Conservation (phyloP, 2,888 invertebrate genomes). For the Acronicta alni region DNA sequence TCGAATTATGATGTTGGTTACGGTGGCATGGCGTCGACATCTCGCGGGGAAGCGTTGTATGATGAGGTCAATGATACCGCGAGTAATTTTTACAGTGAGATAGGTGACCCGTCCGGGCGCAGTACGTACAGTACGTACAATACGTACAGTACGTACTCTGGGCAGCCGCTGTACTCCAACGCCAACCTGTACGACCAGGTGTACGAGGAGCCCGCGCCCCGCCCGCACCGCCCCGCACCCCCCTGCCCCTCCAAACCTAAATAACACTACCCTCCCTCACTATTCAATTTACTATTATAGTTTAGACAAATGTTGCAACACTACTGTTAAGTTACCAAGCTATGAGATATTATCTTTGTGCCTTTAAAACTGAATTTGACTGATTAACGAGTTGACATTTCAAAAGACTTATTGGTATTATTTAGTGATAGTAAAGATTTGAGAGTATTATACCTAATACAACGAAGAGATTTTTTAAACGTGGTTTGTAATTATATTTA, state of each 20-base stretch:
- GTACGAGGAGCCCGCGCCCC: slow-evolving; percentile 74
- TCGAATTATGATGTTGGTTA: slow-evolving; percentile 61
- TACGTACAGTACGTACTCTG: no score
- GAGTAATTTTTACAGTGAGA: slow-evolving; percentile 81
- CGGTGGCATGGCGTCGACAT: slow-evolving; percentile 62
- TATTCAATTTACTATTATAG: slow-evolving; percentile 47
- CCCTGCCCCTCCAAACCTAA: slow-evolving; percentile 83
- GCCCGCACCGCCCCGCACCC: slow-evolving; percentile 90
- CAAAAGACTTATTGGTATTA: slow-evolving; percentile 32
- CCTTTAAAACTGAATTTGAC: slow-evolving; percentile 48
- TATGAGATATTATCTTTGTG: slow-evolving; percentile 52
- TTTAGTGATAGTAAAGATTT: neutral
- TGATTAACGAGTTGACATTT: slow-evolving; percentile 58
- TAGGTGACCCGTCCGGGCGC: slow-evolving; percentile 63
- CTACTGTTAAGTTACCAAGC: slow-evolving; percentile 54
- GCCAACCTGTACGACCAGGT: slow-evolving; percentile 82
- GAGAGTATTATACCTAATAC: neutral
- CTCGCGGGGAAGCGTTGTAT: slow-evolving; percentile 66
- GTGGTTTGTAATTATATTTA: neutral
- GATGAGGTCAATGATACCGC: slow-evolving; percentile 81
- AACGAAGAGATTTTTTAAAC: slow-evolving; percentile 4
- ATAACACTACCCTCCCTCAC: slow-evolving; percentile 53
- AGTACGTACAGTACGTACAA: slow-evolving; percentile 59
- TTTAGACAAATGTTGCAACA: slow-evolving; percentile 28
- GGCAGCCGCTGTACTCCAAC: slow-evolving; percentile 65